Conservation (phyloP, 2,797 vertebrate genomes). For the Poecilia wingei region DNA sequence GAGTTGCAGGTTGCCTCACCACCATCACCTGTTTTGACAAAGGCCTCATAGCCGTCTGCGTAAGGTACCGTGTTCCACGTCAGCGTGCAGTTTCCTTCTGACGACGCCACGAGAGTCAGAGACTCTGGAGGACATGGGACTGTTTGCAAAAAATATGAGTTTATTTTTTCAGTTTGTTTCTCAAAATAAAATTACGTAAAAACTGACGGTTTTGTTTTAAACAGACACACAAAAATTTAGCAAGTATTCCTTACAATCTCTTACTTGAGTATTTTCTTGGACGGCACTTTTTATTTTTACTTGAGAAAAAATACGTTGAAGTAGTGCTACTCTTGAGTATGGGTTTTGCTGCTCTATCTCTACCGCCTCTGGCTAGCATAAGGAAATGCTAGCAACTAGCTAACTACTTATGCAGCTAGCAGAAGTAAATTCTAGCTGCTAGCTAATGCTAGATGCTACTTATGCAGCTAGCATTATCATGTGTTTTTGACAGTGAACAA, state of each 20-base stretch:
- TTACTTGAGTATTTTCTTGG: no score
- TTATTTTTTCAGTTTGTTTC: not conserved
- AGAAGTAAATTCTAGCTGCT: no score
- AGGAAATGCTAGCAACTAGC: no score
- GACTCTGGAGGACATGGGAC: conserved; percentile 88
- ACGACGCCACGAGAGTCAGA: conserved; percentile 74
- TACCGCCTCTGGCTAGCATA: no score
- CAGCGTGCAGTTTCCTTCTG: conserved; percentile 83
- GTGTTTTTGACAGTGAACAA: no score
- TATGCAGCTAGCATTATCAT: no score
- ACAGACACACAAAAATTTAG: not conserved
- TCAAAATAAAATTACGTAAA: not conserved
- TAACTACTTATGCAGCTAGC: no score
- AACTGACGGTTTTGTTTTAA: not conserved
- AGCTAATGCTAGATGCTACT: no score
- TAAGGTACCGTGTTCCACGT: conserved; percentile 80
- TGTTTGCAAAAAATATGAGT: conserved; percentile 58
- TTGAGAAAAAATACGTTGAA: no score
- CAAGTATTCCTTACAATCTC: not conserved
- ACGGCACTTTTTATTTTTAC: no score
- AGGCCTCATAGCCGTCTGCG: conserved; percentile 83
- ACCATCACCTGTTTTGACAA: conserved; percentile 86
- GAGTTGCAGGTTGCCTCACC: conserved; percentile 86
- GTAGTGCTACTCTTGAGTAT: no score
- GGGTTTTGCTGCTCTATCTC: no score